phyloP scores from a whole-genome alignment of 2,797 vertebrate genomes.

The Pantherophis alleghaniensis region DNA sequence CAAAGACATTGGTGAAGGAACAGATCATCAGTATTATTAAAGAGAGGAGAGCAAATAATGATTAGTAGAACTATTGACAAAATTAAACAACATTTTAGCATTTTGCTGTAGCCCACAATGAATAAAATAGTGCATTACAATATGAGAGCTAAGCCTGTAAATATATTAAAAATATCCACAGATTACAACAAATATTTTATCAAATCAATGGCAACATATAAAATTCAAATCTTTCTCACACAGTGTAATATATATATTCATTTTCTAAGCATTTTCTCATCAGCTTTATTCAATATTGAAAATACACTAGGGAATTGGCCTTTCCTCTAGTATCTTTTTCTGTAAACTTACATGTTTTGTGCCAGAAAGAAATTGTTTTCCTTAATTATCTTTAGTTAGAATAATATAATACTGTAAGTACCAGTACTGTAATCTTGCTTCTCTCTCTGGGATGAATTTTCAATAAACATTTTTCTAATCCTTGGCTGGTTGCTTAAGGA shows the following conservation, averaged over 20 bases:
- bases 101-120: background rate
- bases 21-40: background rate
- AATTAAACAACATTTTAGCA: background rate
- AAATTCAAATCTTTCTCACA: slow-evolving; percentile 45
- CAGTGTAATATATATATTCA: slow-evolving; percentile 43
- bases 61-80: background rate
- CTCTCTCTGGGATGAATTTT: slow-evolving; percentile 33
- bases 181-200: background rate
- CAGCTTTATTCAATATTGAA: slow-evolving; percentile 46
- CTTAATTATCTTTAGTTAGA: slow-evolving; percentile 25
- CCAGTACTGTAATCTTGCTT: slow-evolving; percentile 14
- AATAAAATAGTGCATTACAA: background rate
- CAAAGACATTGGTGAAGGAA: background rate
- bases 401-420: slow-evolving; percentile 1
- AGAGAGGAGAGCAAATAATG: background rate
- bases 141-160: background rate
- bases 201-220: slow-evolving; percentile 29
- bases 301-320: slow-evolving; percentile 16
- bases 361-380: slow-evolving; percentile 32
- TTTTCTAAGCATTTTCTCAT: slow-evolving; percentile 48
- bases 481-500: background rate
- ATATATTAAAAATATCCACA: background rate
- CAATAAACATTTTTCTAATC: slow-evolving; percentile 14
- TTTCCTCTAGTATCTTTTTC: slow-evolving; percentile 42
- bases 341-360: slow-evolving; percentile 31